Percentiles rank a stretch among this genome's conserved stretches.
phyloP scores from a whole-genome alignment of 2,888 invertebrate species.

The Drosophila atroscutellata region DNA sequence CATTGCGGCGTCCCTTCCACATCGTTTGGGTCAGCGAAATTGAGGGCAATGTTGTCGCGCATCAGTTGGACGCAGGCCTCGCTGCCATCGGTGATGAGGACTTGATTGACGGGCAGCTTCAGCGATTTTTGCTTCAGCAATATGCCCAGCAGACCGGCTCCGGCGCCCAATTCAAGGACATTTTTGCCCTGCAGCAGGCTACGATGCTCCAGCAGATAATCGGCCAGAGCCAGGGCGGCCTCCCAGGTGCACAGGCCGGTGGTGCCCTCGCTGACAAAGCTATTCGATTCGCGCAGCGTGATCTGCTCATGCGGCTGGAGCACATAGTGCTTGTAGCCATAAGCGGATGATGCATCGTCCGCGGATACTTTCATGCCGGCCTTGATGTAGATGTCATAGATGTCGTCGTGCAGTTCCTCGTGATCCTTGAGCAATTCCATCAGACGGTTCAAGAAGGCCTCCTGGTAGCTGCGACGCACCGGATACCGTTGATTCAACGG shows the following conservation, averaged over 20 bases:
- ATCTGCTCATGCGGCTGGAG: slow-evolving; percentile 83
- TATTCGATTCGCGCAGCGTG: slow-evolving; percentile 89
- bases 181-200: slow-evolving; percentile 86
- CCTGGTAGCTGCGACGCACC: slow-evolving; percentile 87
- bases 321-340: slow-evolving; percentile 88
- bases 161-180: slow-evolving; percentile 91
- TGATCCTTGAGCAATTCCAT: slow-evolving; percentile 86
- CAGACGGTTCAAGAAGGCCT: slow-evolving; percentile 88
- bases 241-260: slow-evolving; percentile 93
- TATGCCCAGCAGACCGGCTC: slow-evolving; percentile 90
- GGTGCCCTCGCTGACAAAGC: slow-evolving; percentile 91
- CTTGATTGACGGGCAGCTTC: slow-evolving; percentile 84
- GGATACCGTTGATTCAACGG: slow-evolving; percentile 87
- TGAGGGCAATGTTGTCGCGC: slow-evolving; percentile 88
- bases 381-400: slow-evolving; percentile 85
- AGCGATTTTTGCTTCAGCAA: slow-evolving; percentile 87
- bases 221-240: slow-evolving; percentile 90
- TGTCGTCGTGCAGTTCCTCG: slow-evolving; percentile 88
- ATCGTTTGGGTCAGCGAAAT: slow-evolving; percentile 83
- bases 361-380: not conserved
- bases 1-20: slow-evolving; percentile 29
- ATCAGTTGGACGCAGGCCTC: slow-evolving; percentile 88
- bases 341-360: slow-evolving; percentile 45
- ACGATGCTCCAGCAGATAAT: slow-evolving; percentile 88
- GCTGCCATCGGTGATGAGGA: slow-evolving; percentile 90